These are phyloP conservation scores for Phytoseiulus persimilis DNA, from an alignment of 2,888 invertebrate species.

Conservation along the genomic window DNA sequence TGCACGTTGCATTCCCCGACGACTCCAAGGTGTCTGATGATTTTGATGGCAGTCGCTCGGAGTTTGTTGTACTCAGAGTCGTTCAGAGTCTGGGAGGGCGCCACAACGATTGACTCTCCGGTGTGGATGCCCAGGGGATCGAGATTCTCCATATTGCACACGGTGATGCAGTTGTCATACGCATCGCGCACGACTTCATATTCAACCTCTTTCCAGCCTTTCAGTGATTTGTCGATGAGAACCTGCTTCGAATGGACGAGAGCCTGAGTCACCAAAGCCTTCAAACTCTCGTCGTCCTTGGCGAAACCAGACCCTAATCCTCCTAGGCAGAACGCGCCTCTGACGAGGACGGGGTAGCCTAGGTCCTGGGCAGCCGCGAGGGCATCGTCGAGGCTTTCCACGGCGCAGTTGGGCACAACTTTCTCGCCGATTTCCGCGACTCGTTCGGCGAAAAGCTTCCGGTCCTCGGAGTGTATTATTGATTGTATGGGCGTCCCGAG, in stretches of 20 bases:
- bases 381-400: constrained; percentile 78
- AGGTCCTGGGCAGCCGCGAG: constrained; percentile 73
- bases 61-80: constrained; percentile 92
- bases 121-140: constrained; percentile 98
- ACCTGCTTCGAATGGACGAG: constrained; percentile 75
- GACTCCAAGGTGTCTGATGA: constrained; percentile 86
- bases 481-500: constrained; percentile 91
- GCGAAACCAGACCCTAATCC: constrained; percentile 98
- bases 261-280: constrained; percentile 69
- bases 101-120: constrained; percentile 95
- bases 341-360: constrained; percentile 91
- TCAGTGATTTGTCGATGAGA: constrained; percentile 89
- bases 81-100: constrained; percentile 93
- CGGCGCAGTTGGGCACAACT: constrained; percentile 90
- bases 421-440: constrained; percentile 79
- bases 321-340: constrained; percentile 94
- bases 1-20: constrained; percentile 99
- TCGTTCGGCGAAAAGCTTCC: constrained; percentile 85
- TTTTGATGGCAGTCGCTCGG: constrained; percentile 84
- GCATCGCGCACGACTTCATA: constrained; percentile 98
- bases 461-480: constrained; percentile 92
- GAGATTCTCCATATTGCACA: constrained; percentile 99
- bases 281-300: constrained; percentile 71
- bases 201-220: constrained; percentile 99
- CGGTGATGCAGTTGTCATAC: constrained; percentile 93